Conservation (phyloP, 1,140 invertebrate species). For the Spodoptera frugiperda region DNA sequence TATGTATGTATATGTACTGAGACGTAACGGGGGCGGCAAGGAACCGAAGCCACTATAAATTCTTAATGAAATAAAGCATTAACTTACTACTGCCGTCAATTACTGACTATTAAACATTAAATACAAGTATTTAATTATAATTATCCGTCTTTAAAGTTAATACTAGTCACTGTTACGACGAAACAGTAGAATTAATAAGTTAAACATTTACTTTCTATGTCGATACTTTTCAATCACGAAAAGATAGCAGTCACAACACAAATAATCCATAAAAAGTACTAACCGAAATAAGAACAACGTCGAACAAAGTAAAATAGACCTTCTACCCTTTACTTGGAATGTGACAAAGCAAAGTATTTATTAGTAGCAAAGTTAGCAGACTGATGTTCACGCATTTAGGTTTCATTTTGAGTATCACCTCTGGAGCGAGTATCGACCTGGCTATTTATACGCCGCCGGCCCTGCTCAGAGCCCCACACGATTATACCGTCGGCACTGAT, state of each 20-base stretch:
- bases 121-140: background rate
- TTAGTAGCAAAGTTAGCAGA: slow-evolving; percentile 8
- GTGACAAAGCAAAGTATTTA: background rate
- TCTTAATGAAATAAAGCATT: background rate
- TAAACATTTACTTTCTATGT: too few relatives aligned
- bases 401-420: slow-evolving; percentile 17
- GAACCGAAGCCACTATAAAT: background rate
- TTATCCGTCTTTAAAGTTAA: slow-evolving; percentile 15
- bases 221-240: too few relatives aligned
- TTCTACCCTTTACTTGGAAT: background rate
- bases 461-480: slow-evolving; percentile 32
- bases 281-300: background rate
- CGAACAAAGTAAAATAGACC: background rate
- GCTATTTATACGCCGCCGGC: slow-evolving; percentile 50
- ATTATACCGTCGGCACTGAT: slow-evolving; percentile 18
- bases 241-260: too few relatives aligned
- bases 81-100: slow-evolving; percentile 1
- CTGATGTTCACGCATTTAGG: slow-evolving; percentile 26
- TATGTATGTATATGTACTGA: background rate
- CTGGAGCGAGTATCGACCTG: slow-evolving; percentile 46
- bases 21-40: background rate
- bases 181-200: too few relatives aligned
- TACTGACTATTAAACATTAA: background rate
- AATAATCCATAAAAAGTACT: background rate
- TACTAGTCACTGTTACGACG: background rate